Evolutionary conservation across 2,113 vertebrate species (phyloP).

Genomic region (Chiloscyllium plagiosum): DNA sequence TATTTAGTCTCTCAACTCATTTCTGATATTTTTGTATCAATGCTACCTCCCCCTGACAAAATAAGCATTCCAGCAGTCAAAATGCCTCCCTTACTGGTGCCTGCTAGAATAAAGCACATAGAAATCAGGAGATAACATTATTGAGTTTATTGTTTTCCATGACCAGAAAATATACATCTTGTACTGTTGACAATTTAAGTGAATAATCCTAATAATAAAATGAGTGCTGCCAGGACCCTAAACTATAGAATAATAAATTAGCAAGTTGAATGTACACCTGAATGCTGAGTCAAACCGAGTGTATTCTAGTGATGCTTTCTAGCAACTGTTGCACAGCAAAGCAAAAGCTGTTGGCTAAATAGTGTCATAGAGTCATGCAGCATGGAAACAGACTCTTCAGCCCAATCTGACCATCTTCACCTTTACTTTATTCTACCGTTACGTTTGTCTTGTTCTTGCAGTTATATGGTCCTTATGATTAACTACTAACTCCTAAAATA

Average conservation of each 20-base stretch:
- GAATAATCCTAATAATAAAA: not conserved
- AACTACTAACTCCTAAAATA: too few relatives aligned
- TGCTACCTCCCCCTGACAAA: not conserved
- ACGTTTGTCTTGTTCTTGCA: conserved; percentile 10
- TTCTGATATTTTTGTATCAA: not conserved
- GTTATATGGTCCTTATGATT: not conserved
- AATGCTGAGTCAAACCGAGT: conserved; percentile 9
- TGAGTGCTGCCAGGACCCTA: not conserved
- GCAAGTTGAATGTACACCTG: not conserved
- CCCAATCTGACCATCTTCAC: too few relatives aligned
- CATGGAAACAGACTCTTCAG: too few relatives aligned
- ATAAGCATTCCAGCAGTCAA: conserved; percentile 9
- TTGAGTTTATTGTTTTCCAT: conserved; percentile 7
- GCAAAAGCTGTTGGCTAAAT: not conserved
- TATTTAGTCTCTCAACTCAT: not conserved
- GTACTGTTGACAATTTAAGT: conserved; percentile 14
- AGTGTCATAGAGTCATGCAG: not conserved
- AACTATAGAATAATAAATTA: not conserved
- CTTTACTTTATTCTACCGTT: not conserved
- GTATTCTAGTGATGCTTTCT: not conserved
- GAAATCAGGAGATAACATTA: conserved; percentile 18
- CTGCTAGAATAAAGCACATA: not conserved
- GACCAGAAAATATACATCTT: conserved; percentile 28
- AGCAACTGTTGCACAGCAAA: not conserved
- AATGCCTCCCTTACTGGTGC: not conserved